A percentile compares a stretch with the other conserved stretches of the same genome.
These are phyloP conservation scores for Anarhynchus alexandrinus DNA, from an alignment of 2,113 vertebrate genomes.

Conservation along the genomic window DNA sequence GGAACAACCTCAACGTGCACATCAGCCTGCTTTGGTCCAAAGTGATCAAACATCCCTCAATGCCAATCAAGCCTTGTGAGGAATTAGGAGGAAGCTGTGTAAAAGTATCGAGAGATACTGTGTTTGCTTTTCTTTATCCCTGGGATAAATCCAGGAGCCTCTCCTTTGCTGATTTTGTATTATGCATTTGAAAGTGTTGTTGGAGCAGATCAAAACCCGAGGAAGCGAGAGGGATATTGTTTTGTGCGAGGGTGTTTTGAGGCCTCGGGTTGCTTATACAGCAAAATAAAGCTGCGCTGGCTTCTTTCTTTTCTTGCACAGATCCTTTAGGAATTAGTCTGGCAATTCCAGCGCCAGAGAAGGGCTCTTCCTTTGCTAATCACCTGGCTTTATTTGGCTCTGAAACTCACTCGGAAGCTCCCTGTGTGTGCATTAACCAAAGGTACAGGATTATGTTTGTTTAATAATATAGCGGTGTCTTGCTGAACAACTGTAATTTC, in stretches of 20 bases:
- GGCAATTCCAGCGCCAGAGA: constrained; percentile 35
- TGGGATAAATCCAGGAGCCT: constrained; percentile 50
- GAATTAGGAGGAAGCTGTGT: neutral
- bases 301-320: constrained; percentile 6
- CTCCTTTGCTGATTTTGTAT: constrained; percentile 44
- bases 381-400: constrained; percentile 49
- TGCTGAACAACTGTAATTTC: constrained; percentile 80
- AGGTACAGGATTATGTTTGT: constrained; percentile 69
- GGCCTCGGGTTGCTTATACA: constrained; percentile 62
- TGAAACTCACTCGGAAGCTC: constrained; percentile 50
- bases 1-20: neutral
- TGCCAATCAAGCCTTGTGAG: constrained; percentile 1
- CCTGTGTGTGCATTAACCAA: constrained; percentile 45
- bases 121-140: constrained; percentile 56
- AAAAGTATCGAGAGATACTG: constrained; percentile 11
- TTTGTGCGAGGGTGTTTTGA: neutral
- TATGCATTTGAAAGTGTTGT: constrained; percentile 43
- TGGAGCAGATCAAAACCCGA: constrained; percentile 12
- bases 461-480: constrained; percentile 75
- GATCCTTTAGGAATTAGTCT: constrained; percentile 53
- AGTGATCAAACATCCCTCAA: constrained; percentile 15
- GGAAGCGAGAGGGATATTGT: neutral
- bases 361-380: constrained; percentile 58
- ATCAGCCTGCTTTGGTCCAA: neutral
- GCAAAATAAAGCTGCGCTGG: constrained; percentile 45